These are phyloP conservation scores for Rhynchopsitta pachyrhyncha DNA, from an alignment of 2,113 vertebrate genomes.

Conservation along the genomic window DNA sequence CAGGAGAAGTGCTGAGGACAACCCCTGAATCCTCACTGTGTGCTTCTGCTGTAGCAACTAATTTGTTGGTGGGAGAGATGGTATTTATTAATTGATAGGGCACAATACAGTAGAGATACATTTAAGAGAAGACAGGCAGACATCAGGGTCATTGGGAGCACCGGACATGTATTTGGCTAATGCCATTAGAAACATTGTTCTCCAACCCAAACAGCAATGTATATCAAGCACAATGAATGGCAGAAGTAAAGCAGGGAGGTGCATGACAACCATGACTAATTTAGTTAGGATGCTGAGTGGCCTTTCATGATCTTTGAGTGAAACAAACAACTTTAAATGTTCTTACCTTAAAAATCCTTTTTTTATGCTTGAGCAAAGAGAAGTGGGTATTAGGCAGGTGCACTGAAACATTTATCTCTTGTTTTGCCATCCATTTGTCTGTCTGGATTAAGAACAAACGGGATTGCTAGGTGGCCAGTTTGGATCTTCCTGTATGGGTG, in stretches of 20 bases:
- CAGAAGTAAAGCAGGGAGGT: background rate
- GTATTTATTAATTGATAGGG: background rate
- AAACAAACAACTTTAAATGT: background rate
- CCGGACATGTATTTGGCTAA: background rate
- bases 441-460: background rate
- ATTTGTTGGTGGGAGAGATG: background rate
- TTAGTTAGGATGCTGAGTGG: background rate
- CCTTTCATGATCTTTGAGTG: background rate
- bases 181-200: background rate
- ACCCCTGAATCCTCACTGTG: background rate
- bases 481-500: background rate
- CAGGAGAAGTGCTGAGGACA: background rate
- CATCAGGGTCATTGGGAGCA: background rate
- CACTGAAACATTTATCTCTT: background rate
- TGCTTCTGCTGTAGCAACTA: background rate
- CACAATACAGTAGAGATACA: background rate
- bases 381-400: background rate
- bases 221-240: fast-evolving
- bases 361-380: background rate
- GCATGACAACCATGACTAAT: background rate
- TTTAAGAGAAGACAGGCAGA: background rate
- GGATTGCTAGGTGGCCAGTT: background rate
- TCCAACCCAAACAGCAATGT: background rate
- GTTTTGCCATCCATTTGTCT: background rate
- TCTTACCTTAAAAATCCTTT: background rate